Evolutionary conservation across 2,797 vertebrate genomes (phyloP), one percentile per base, ranked within the genome.

Genomic region (Sebastes itinus): DNA sequence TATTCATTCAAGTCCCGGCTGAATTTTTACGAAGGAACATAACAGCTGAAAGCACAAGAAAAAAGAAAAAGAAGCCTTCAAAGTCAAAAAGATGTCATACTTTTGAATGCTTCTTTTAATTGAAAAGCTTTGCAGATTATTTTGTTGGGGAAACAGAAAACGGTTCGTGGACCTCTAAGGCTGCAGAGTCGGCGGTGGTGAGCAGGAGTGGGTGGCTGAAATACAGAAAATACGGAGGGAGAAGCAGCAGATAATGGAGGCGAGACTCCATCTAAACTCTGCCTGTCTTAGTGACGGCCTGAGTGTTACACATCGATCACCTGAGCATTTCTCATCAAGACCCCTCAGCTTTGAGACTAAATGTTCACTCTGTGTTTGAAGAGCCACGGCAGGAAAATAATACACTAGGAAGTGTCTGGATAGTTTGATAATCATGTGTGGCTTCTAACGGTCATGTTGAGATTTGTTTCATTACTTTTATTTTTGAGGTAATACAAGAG

Each of bases 271-370:
- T 85, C 85, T 83, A 80, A 86, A 85, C 75, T 70, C 61, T 62
- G 46, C 63, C 81, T 75, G 69, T 91, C 78, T 83, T 75, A 64
- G 72, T 10, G 61, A 85, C 73, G 79, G 73, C 68, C 65, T 70
- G 61, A 90, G 84, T 88, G 81, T 83, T 87, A 87, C 68, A 72
- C 68, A 93, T 90, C 46, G 75, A 90, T 91, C 86, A 84, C 42
- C 60, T 61, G 65, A 80, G 76, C 55, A 38, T 83, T 83, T 87
- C 56, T 77, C 80, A 85, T 87, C 71, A 85, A 82, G 79, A 62
- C 82, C 85, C 72, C 74, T 75, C 75, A 74, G 74, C 81, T 81
- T 32, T 69, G 32, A 54, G 70, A 72, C 49, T 6, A 52, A n/a
- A 76, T 18, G 11, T 77, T 30, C 25, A 46, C n/a, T 67, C 35